Percentiles rank a stretch among this genome's conserved stretches.
phyloP scores from a whole-genome alignment of 2,797 vertebrate genomes.

The Emys orbicularis region DNA sequence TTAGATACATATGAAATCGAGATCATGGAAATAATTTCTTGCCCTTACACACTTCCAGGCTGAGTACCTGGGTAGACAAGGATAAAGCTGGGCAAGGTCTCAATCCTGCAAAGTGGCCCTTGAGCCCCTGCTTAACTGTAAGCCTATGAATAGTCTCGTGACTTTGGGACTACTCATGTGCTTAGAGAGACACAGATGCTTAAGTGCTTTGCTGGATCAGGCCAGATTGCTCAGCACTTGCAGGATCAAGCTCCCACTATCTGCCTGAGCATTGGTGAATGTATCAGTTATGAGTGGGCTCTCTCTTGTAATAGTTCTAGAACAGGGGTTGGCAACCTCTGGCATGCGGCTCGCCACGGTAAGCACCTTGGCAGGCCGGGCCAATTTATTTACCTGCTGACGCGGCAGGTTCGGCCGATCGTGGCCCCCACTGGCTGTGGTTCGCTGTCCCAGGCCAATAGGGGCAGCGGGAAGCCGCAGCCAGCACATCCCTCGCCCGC shows the following conservation, averaged over 20 bases:
- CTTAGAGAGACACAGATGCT: not conserved
- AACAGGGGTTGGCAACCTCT: not conserved
- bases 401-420: no score
- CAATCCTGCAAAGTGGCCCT: not conserved
- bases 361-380: no score
- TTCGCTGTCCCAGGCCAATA: no score
- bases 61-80: not conserved
- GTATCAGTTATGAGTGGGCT: not conserved
- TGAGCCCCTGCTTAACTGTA: constrained; percentile 27
- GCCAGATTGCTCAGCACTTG: not conserved
- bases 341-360: no score
- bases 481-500: no score
- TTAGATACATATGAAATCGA: not conserved
- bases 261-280: not conserved
- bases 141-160: not conserved
- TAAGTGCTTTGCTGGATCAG: not conserved
- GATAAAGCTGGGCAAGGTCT: not conserved
- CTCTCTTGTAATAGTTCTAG: not conserved
- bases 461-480: no score
- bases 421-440: no score
- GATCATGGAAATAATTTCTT: not conserved
- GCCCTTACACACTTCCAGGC: constrained; percentile 40
- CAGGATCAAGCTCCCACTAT: not conserved
- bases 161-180: not conserved
- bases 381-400: no score